Evolutionary conservation across 2,888 invertebrate species (phyloP).

Genomic region (Chalcosyrphus nemorum): DNA sequence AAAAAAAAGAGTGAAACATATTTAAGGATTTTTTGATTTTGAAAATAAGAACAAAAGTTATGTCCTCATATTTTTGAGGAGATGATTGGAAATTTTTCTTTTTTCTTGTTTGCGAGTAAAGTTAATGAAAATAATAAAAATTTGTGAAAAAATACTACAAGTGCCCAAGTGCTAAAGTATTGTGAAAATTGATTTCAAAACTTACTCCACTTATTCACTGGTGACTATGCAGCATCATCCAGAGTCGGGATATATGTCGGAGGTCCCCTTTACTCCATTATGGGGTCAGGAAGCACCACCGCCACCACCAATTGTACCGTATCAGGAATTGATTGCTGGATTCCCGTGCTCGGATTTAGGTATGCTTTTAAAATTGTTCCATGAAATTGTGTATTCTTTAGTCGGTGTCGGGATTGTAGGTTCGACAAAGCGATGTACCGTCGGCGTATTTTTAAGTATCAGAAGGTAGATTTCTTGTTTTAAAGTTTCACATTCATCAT

Average conservation of each 20-base stretch:
- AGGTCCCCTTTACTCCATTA: slow-evolving; percentile 81
- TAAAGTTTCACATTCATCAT: no score
- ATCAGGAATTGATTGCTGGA: slow-evolving; percentile 88
- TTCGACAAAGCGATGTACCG: no score
- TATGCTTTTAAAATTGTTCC: slow-evolving; percentile 77
- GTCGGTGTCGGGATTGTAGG: background rate
- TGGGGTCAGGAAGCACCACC: slow-evolving; percentile 83
- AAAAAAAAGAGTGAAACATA: background rate
- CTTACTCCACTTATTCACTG: slow-evolving; percentile 58
- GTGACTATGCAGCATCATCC: slow-evolving; percentile 79
- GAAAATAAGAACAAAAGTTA: background rate
- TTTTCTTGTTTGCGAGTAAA: background rate
- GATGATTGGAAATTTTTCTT: background rate
- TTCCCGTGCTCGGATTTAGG: slow-evolving; percentile 87
- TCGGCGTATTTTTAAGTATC: no score
- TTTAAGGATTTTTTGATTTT: background rate
- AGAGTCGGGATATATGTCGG: slow-evolving; percentile 81
- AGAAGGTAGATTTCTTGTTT: no score
- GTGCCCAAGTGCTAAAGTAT: slow-evolving; percentile 12
- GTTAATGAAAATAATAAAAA: background rate
- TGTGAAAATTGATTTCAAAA: slow-evolving; percentile 62
- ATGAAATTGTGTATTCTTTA: background rate
- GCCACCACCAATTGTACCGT: slow-evolving; percentile 84
- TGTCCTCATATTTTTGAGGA: background rate
- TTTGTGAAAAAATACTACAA: background rate